These are phyloP conservation scores for Orcinus orca DNA, from an alignment of 2,113 vertebrate genomes.

Conservation along the genomic window DNA sequence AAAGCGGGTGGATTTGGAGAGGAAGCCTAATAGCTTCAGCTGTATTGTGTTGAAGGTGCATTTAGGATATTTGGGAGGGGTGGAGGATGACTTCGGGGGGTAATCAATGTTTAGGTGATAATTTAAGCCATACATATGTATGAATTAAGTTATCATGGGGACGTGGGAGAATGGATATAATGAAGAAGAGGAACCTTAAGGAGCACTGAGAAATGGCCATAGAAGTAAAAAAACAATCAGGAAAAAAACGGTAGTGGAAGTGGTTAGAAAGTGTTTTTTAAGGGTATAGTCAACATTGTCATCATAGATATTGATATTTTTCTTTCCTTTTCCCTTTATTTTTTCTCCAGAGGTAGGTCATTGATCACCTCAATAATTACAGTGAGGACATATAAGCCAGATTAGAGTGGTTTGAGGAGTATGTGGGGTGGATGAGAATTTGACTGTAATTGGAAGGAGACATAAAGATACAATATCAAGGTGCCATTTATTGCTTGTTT, in stretches of 20 bases:
- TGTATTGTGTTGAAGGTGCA: not conserved
- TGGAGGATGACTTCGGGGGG: not conserved
- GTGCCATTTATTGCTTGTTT: not conserved
- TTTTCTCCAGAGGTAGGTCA: not conserved
- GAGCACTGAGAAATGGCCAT: not conserved
- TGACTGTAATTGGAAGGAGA: not conserved
- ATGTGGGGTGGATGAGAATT: not conserved
- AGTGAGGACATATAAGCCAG: not conserved
- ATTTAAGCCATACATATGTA: not conserved
- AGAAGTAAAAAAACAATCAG: not conserved
- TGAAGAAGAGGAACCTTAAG: not conserved
- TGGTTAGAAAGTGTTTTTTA: not conserved
- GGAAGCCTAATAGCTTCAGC: not conserved
- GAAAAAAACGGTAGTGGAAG: not conserved
- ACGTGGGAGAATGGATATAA: not conserved
- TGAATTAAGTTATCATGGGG: not conserved
- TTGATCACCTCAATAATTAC: not conserved
- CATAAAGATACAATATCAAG: not conserved
- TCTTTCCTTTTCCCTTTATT: not conserved
- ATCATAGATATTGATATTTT: not conserved
- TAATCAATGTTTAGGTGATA: not conserved
- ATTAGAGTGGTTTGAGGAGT: not conserved
- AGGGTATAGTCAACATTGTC: not conserved
- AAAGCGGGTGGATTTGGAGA: not conserved
- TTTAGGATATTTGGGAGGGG: not conserved